Evolutionary conservation across 2,888 invertebrate genomes (phyloP).

Genomic region (Timema podura): DNA sequence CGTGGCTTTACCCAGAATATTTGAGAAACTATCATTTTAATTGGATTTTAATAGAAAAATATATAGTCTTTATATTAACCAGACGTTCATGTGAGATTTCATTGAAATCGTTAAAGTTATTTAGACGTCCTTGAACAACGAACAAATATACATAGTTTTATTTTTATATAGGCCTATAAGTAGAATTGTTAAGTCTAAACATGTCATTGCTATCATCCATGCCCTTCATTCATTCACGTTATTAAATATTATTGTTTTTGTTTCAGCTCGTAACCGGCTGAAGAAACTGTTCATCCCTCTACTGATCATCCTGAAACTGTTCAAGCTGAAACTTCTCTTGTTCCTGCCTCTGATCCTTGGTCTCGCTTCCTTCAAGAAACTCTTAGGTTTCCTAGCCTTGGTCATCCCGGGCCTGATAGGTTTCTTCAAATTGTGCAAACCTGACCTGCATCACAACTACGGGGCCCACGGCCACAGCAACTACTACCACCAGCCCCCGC

Average conservation of each 20-base stretch:
- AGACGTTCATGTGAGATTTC: too few relatives aligned
- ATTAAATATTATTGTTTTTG: background rate
- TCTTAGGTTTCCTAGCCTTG: slow-evolving; percentile 74
- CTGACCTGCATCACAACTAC: slow-evolving; percentile 56
- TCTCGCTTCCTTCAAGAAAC: slow-evolving; percentile 78
- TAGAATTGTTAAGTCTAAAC: too few relatives aligned
- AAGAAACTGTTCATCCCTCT: slow-evolving; percentile 80
- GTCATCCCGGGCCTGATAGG: slow-evolving; percentile 77
- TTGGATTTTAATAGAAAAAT: too few relatives aligned
- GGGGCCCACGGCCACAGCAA: slow-evolving; percentile 45
- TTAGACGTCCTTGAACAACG: too few relatives aligned
- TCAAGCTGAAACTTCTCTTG: slow-evolving; percentile 75
- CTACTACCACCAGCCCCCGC: slow-evolving; percentile 52
- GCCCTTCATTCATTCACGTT: too few relatives aligned
- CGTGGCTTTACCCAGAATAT: too few relatives aligned
- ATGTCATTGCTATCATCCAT: too few relatives aligned
- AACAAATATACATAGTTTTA: too few relatives aligned
- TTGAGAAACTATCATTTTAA: too few relatives aligned
- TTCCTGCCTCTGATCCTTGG: slow-evolving; percentile 81
- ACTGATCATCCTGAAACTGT: slow-evolving; percentile 74
- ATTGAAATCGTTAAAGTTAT: too few relatives aligned
- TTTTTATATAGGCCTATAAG: too few relatives aligned
- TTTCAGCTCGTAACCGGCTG: slow-evolving; percentile 69
- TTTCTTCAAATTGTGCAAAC: slow-evolving; percentile 80
- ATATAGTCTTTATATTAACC: too few relatives aligned